Percentiles rank a stretch among this genome's conserved stretches.
These are phyloP conservation scores for Tautogolabrus adspersus DNA, from an alignment of 2,113 vertebrate species.

Conservation along the genomic window DNA sequence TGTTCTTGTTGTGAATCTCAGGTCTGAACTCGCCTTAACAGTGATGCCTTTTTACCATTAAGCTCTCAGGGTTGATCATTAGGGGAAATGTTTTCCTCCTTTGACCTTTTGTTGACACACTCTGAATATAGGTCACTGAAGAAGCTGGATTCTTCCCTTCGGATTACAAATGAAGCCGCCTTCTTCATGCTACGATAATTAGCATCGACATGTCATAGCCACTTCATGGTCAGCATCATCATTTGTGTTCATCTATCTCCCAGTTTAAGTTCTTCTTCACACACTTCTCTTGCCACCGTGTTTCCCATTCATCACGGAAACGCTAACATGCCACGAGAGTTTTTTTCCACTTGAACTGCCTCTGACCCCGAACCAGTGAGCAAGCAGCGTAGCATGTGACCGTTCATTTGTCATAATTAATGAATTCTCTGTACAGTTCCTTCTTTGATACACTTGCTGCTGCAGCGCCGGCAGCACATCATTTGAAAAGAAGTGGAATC, in stretches of 20 bases:
- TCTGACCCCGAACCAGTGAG: constrained; percentile 47
- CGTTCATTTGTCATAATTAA: constrained; percentile 68
- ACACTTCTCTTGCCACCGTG: constrained; percentile 33
- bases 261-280: constrained; percentile 23
- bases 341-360: constrained; percentile 54
- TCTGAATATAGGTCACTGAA: constrained; percentile 1
- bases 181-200: neutral
- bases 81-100: constrained; percentile 33
- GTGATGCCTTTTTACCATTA: too few species aligned
- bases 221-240: constrained; percentile 56
- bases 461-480: constrained; percentile 41
- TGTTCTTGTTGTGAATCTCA: too few species aligned
- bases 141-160: neutral
- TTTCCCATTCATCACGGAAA: constrained; percentile 59
- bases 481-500: constrained; percentile 47
- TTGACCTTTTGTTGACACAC: constrained; percentile 33
- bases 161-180: neutral
- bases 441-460: constrained; percentile 44
- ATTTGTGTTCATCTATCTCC: neutral
- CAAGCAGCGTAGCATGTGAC: constrained; percentile 53
- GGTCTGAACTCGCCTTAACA: too few species aligned
- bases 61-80: constrained; percentile 30
- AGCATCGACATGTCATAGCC: constrained; percentile 15
- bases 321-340: constrained; percentile 33
- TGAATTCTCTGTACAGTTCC: constrained; percentile 24